Evolutionary conservation across 1,140 invertebrate genomes (phyloP), one percentile per base, ranked within the genome.

Genomic region (Muscidifurax raptorellus): DNA sequence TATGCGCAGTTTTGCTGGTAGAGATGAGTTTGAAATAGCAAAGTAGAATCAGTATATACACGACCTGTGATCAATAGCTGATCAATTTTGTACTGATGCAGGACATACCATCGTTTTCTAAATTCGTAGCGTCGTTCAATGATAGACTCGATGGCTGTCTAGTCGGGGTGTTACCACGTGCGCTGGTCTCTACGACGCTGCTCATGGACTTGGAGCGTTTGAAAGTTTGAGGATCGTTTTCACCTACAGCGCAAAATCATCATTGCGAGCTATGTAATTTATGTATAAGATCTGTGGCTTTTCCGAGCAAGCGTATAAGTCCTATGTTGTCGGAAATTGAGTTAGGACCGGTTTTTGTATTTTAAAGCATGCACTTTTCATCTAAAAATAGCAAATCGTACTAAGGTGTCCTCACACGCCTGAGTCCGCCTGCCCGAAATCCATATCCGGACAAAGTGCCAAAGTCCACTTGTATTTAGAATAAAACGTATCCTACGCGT

Each of bases 151-250:
- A 96, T 0, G 95, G 95, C 87, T 96, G 95, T 71, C 94, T 94
- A 52, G 92, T 92, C 27, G 91, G 84, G 74, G 90, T 89, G 85
- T 88, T 28, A 67, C 85, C 72, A 66, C 83, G 80, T 84, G 86
- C 90, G 85, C 82, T 92, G 74, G 86, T 90, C 86, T 88, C 90
- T 4, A 92, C 88, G 0, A 97, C 94, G 84, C 95, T 96, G 80
- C 96, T 95, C 36, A 95, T 94, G 0, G 96, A 97, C 87, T 96
- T 95, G 0, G 96, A 96, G 72, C 96, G 93, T 28, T 94, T 94
- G 9, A 96, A 87, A 91, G 90, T 30, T 91, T 88, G 47, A 88
- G 90, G 69, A 79, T 84, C 76, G 59, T 86, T 72, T 84, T 88
- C 83, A 85, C 74, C 72, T 83, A 71, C 82, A 82, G 79, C 28